These are phyloP conservation scores for Chironomus striatipennis DNA, from an alignment of 1,140 invertebrate species.

Conservation along the genomic window DNA sequence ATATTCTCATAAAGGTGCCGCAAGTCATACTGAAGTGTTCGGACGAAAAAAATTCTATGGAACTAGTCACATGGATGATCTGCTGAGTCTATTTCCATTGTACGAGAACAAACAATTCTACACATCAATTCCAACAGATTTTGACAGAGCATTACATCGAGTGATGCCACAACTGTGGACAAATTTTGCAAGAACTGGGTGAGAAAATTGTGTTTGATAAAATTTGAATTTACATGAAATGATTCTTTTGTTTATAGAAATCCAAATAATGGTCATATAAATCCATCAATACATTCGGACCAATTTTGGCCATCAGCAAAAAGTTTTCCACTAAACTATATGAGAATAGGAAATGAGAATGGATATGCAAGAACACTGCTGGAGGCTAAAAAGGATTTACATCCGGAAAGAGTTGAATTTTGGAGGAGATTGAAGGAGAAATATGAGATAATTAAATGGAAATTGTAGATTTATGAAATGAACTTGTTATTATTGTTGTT, in stretches of 20 bases:
- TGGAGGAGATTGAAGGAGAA: background rate
- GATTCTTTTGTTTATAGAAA: background rate
- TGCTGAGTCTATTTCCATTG: background rate
- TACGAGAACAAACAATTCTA: background rate
- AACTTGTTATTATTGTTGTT: no score
- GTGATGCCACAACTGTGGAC: background rate
- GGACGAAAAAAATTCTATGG: background rate
- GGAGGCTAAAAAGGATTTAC: background rate
- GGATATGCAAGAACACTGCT: background rate
- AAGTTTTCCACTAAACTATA: background rate
- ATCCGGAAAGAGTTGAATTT: background rate
- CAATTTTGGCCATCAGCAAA: background rate
- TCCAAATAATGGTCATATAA: background rate
- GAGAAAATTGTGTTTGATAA: background rate
- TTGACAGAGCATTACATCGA: background rate
- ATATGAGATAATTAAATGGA: background rate
- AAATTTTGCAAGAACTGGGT: background rate
- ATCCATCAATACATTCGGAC: background rate
- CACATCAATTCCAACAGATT: background rate
- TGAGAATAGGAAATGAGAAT: constrained; percentile 2
- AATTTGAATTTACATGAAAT: background rate
- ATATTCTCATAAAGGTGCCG: background rate
- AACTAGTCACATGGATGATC: background rate
- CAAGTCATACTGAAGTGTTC: background rate
- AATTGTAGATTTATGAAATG: background rate